A percentile compares a stretch with the other conserved stretches of the same genome.
These are phyloP conservation scores for Anthrax anthrax DNA, from an alignment of 2,888 invertebrate species.

Conservation along the genomic window DNA sequence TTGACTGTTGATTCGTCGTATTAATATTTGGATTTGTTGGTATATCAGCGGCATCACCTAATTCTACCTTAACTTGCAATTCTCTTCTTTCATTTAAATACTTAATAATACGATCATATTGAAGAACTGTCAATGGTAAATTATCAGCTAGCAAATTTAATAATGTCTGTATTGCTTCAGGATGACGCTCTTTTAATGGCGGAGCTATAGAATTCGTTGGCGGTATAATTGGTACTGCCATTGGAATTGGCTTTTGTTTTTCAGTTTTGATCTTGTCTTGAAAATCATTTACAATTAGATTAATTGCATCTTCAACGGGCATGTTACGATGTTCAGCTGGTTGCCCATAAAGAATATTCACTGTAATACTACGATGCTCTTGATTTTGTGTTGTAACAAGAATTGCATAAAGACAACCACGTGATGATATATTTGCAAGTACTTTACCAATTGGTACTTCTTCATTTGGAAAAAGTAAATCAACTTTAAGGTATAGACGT, in stretches of 20 bases:
- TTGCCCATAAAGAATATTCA: conserved; percentile 64
- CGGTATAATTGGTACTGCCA: conserved; percentile 16
- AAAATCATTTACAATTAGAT: conserved; percentile 59
- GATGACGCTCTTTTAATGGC: conserved; percentile 39
- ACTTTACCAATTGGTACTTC: conserved; percentile 68
- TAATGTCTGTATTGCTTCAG: conserved; percentile 52
- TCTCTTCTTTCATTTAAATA: conserved; percentile 61
- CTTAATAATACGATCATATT: conserved; percentile 61
- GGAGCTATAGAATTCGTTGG: conserved; percentile 37
- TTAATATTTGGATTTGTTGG: conserved; percentile 3
- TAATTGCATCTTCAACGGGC: conserved; percentile 82
- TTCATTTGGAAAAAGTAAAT: conserved; percentile 81
- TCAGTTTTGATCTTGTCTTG: conserved; percentile 43
- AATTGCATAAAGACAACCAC: conserved; percentile 82
- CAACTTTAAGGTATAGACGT: conserved; percentile 63
- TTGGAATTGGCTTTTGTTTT: conserved; percentile 20
- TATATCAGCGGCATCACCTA: conserved; percentile 47
- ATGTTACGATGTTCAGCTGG: conserved; percentile 90
- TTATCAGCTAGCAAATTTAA: conserved; percentile 73
- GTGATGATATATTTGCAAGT: conserved; percentile 71
- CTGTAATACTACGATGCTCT: conserved; percentile 69
- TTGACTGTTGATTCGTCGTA: not conserved
- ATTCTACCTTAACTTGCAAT: conserved; percentile 57
- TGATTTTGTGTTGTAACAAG: conserved; percentile 76
- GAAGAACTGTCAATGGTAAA: conserved; percentile 56